phyloP scores from a whole-genome alignment of 2,888 invertebrate species.

The Trypoxylon attenuatum region DNA sequence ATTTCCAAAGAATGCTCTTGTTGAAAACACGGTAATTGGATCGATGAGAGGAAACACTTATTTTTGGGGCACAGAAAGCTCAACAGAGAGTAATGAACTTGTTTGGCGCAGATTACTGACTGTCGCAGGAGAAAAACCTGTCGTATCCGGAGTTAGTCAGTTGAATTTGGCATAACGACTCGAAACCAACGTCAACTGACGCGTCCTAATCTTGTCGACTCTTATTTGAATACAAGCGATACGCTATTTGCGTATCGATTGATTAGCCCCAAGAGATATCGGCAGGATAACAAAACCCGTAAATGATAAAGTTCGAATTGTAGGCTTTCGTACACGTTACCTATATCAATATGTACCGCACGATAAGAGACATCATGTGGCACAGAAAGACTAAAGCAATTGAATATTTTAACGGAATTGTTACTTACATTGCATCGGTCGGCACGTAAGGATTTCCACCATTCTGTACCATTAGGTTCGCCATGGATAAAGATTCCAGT shows the following conservation, averaged over 20 bases:
- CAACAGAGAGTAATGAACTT: no score
- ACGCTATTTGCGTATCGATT: not conserved
- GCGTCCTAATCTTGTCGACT: not conserved
- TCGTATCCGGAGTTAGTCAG: constrained; percentile 22
- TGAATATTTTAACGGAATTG: not conserved
- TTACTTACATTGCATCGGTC: constrained; percentile 67
- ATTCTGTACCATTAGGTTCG: constrained; percentile 56
- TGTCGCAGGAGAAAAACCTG: constrained; percentile 14
- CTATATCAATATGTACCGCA: no score
- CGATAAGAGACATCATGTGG: no score
- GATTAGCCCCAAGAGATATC: not conserved
- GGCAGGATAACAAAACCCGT: not conserved
- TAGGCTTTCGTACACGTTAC: no score
- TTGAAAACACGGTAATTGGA: no score
- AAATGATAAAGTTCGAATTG: no score
- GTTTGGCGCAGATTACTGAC: no score
- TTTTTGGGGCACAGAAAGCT: no score
- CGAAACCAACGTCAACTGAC: not conserved
- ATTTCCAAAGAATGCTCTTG: no score
- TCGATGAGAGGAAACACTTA: no score
- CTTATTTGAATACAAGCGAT: not conserved
- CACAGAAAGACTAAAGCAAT: no score
- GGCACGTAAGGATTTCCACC: constrained; percentile 62
- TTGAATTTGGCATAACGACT: not conserved
- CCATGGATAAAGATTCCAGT: constrained; percentile 64